A percentile compares a stretch with the other conserved stretches of the same genome.
These are phyloP conservation scores for Belonocnema kinseyi DNA, from an alignment of 1,140 invertebrate genomes.

Conservation along the genomic window DNA sequence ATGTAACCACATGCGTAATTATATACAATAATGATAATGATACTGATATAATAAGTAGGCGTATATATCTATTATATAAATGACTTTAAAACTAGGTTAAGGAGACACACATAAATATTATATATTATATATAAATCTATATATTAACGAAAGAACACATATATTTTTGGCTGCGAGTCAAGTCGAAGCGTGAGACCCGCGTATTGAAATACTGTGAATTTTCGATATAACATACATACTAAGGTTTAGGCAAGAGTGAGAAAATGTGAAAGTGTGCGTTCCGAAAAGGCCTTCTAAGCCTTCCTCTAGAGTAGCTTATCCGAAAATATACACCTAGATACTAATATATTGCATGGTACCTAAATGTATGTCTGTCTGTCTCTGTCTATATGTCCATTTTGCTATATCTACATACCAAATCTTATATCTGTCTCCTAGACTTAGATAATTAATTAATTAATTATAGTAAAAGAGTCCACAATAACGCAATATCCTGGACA, in stretches of 20 bases:
- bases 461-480: conserved; percentile 2
- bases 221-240: conserved; percentile 55
- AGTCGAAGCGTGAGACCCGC: conserved; percentile 52
- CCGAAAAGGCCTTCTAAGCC: conserved; percentile 30
- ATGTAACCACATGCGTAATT: conserved; percentile 38
- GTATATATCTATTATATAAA: conserved; percentile 44
- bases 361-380: conserved; percentile 44
- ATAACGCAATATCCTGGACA: neutral
- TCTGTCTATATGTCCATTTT: conserved; percentile 40
- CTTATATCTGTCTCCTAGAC: conserved; percentile 25
- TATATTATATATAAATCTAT: conserved; percentile 42
- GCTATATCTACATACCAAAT: conserved; percentile 20
- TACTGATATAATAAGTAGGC: conserved; percentile 45
- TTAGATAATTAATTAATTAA: conserved; percentile 19
- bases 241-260: conserved; percentile 33
- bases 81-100: conserved; percentile 37
- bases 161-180: conserved; percentile 57
- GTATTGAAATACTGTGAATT: conserved; percentile 58
- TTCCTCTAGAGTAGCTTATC: conserved; percentile 21
- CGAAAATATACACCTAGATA: conserved; percentile 14
- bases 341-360: conserved; percentile 41
- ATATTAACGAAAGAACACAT: conserved; percentile 48
- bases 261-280: conserved; percentile 28
- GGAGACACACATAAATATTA: conserved; percentile 51
- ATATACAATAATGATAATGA: conserved; percentile 36